Base-by-base conservation (phyloP, 2,113 vertebrate species). In the Callaeas wilsoni region DNA sequence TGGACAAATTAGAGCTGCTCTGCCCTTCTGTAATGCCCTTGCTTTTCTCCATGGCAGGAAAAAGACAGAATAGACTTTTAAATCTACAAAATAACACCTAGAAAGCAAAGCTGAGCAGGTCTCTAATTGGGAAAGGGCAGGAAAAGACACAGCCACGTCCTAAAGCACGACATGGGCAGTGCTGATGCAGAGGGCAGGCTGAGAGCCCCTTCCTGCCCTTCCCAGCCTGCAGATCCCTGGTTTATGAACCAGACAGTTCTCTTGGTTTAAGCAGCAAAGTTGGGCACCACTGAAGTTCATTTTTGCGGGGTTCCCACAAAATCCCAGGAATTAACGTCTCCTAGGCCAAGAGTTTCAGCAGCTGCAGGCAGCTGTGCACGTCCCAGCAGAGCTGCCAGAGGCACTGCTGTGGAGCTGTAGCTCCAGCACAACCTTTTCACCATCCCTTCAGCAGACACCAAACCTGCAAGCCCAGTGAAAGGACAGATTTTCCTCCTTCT, bases 381-480 rank as follows among this genome's bases (percentile, higher is more conserved):
- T 53, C 46, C 39, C 62, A 46, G 74, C 64, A 71, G 41, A 82
- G 29, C 65, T 26, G 17, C 23, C 60, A 29, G 41, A 7, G 65
- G 55, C 53, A 14, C 41, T 39, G 26, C 16, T 47, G n/a, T 23
- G 49, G 79, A 70, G 65, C 74, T 87, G 16, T 1, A 69, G 59
- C 79, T 76, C 85, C 75, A 47, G 1, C 3, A 4, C 70, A 42
- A 29, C 1, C 64, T 25, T 39, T 14, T 19, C 30, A 11, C 49
- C 7, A 7, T 9, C 49, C 23, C 55, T 56, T 23, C 78, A 94
- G 56, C 65, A 87, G 12, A 30, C 18, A 33, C 56, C 55, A 79
- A 95, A 79, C 85, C 82, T 65, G 33, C 63, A 59, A 85, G 33
- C 32, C 74, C 75, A 80, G 55, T 12, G 59, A 47, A 83, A 85